Base-by-base conservation (phyloP, 2,113 vertebrate species). In the Australoheros scitulus region DNA sequence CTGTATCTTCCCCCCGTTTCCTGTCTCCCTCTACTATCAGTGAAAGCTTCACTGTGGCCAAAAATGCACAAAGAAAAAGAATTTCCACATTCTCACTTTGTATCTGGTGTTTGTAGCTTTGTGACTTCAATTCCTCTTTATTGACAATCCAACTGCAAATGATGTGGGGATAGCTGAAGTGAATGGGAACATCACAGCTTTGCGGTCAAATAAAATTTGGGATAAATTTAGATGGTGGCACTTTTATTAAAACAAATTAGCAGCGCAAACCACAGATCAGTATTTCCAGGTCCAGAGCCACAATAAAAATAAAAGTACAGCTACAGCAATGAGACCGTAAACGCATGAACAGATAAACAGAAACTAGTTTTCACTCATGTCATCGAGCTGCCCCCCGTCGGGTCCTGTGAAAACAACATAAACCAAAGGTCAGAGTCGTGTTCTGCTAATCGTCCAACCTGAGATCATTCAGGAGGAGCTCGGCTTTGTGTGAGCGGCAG, bases 391-490 rank as follows among this genome's bases (percentile, higher is more conserved):
- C 38, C 64, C 22, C 15, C 26, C 64, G 10, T 50, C 41, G 50
- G 41, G 29, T 70, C 24, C 43, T 70, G 43, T 32, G 65, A 32
- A 52, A 72, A 34, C 47, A 7, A 11, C 68, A 72, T 72, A 55
- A 72, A 72, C 26, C 55, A 47, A 72, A 72, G 68, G 26, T 55
- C 68, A 52, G 17, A 72, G 47, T 72, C 17, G 10, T n/a, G 68
- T 34, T 72, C 47, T 34, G 5, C 68, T 72, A 72, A 72, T 55
- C 26, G 18, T 72, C 47, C 47, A 6, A 55, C 47, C 55, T 72
- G 68, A 72, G 68, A 11, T 72, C 47, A 32, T 72, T 32, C 68
- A 55, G 68, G 68, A 55, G 68, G 47, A n/a, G 68, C 47, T 55
- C 6, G 11, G 52, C 17, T 72, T 34, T 55, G 68, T 72, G 65